Conservation (phyloP, 1,140 invertebrate genomes). For the Megalopta genalis region DNA sequence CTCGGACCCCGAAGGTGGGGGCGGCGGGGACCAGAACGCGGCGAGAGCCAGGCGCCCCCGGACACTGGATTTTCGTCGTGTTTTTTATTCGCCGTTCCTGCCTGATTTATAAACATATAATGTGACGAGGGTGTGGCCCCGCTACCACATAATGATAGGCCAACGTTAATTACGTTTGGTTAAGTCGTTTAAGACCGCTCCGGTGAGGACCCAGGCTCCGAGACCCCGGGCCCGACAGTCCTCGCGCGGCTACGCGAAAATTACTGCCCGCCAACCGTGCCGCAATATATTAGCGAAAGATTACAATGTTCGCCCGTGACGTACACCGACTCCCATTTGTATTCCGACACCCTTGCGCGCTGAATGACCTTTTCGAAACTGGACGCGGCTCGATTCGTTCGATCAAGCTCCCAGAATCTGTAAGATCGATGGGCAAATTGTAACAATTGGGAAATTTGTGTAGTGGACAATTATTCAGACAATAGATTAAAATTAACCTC, state of each 20-base stretch:
- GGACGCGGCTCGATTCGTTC: too few species aligned
- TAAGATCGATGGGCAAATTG: too few species aligned
- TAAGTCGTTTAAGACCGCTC: conserved; percentile 60
- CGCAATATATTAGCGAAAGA: conserved; percentile 59
- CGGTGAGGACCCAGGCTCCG: neutral
- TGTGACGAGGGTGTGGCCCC: conserved; percentile 80
- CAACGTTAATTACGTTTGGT: conserved; percentile 80
- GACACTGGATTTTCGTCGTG: conserved; percentile 57
- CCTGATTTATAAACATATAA: conserved; percentile 82
- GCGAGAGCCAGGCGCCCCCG: conserved; percentile 48
- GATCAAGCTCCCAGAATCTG: too few species aligned
- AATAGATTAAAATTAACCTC: too few species aligned
- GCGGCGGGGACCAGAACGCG: neutral
- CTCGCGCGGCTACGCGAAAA: conserved; percentile 50
- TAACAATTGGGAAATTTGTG: too few species aligned
- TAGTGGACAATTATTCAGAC: too few species aligned
- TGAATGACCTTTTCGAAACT: too few species aligned
- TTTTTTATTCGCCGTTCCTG: conserved; percentile 70
- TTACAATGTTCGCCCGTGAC: conserved; percentile 53
- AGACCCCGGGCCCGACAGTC: neutral
- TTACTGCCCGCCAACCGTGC: conserved; percentile 41
- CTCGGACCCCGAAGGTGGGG: too few species aligned
- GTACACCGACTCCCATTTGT: neutral
- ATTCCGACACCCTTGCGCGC: too few species aligned
- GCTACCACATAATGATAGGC: conserved; percentile 81